Evolutionary conservation across 2,888 invertebrate species (phyloP), one percentile per base, ranked within the genome.

Genomic region (Nyleta sp.): DNA sequence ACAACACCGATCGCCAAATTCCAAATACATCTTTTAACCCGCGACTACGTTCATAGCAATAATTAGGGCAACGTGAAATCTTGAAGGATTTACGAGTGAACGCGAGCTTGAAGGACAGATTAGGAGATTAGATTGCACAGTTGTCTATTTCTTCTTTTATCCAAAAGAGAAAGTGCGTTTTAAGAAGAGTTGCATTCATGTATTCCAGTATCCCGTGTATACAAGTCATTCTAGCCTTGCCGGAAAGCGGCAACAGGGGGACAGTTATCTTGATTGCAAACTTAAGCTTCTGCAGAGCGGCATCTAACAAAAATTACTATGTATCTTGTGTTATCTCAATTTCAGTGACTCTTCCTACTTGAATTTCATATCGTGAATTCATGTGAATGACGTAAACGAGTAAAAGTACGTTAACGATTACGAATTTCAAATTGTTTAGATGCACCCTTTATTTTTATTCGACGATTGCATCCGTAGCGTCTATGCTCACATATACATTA

Each of bases 251-350:
- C 59, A 33, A 57, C 46, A n/a, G 11, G 31, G 44, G 48, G 28
- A 31, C 48, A 31, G 40, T 55, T 72, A 72, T 72, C 72, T 64
- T 33, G 72, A 72, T 72, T 33, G 28, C 40, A 52, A 71, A 60
- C 44, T 59, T 31, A 22, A 57, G 24, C 13, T 31, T 70, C 6
- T 42, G 17, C 2, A 35, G 40, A 28, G 18, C 17, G 13, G 13
- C 44, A 13, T 44, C 53, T 22, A 7, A 38, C 46, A 48, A 68
- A 57, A 57, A 57, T 57, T 48, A 59, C 48, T 24, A 20, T 33
- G 28, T 17, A 42, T n/a, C 62, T 65, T 31, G 28, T 13, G 50
- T 40, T 57, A 68, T 50, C 59, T 48, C 38, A 48, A 68, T 68
- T 68, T 40, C 50, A 57, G 57, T 50, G 67, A 18, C 20, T n/a